A percentile compares a stretch with the other conserved stretches of the same genome.
Evolutionary conservation across 1,140 invertebrate genomes (phyloP).

Genomic region (Lepeophtheirus salmonis): DNA sequence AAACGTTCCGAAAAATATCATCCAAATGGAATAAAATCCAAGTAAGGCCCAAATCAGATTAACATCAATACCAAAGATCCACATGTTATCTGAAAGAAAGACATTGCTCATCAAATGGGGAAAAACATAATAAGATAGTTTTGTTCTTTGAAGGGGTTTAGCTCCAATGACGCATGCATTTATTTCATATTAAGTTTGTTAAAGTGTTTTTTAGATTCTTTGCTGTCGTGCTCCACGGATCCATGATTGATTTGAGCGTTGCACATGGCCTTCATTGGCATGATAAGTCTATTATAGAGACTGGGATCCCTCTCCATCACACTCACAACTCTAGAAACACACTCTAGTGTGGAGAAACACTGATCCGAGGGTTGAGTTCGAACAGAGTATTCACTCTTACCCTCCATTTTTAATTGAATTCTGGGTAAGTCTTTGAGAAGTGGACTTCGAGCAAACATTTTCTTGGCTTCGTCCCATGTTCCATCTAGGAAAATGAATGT

Average conservation of each 20-base stretch:
- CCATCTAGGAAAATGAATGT: slow-evolving; percentile 5
- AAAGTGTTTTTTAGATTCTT: neutral
- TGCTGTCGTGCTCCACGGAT: slow-evolving; percentile 13
- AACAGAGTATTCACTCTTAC: slow-evolving; percentile 1
- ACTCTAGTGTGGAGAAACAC: slow-evolving; percentile 13
- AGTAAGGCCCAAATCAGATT: slow-evolving; percentile 12
- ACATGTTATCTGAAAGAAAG: neutral
- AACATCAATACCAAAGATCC: neutral
- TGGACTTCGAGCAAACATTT: slow-evolving; percentile 6
- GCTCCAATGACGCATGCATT: no score
- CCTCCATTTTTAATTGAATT: neutral
- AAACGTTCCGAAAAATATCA: slow-evolving; percentile 3
- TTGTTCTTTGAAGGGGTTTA: slow-evolving; percentile 6
- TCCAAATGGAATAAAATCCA: neutral
- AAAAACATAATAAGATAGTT: no score
- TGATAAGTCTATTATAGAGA: neutral
- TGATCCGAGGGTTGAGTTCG: slow-evolving; percentile 1
- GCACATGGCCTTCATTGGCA: slow-evolving; percentile 6
- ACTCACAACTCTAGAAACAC: neutral
- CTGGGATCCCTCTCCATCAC: neutral
- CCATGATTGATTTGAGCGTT: slow-evolving; percentile 11
- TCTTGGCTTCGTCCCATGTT: slow-evolving; percentile 16
- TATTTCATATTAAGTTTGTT: no score
- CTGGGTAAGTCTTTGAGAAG: neutral
- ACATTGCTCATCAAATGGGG: no score